Base-by-base conservation (phyloP, 1,140 invertebrate species). In the Ceratina calcarata region DNA sequence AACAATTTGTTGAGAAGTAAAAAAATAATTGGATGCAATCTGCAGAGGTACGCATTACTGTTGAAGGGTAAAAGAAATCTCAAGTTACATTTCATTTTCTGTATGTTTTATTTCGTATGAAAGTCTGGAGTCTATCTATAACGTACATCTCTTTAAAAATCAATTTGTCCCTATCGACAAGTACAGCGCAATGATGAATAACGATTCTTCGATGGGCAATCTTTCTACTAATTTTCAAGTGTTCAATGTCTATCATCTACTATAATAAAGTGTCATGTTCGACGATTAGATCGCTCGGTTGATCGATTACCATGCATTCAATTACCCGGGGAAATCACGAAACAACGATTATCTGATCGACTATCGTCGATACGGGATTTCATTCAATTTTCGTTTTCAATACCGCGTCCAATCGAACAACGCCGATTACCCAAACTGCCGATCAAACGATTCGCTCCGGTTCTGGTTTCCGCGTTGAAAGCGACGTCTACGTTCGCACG, bases 331-430 rank as follows among this genome's bases (percentile, higher is more conserved):
- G 49, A 37, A 74, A 53, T 62, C n/a, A 74, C 22, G 15, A 22
- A 74, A 20, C n/a, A 13, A 27, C 51, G 72, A 55, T 65, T 66
- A 66, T 66, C 24, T 57, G 61, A 68, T 24, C 15, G 27, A 2
- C 22, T 16, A 15, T n/a, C 12, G 18, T 27, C 27, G n/a, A 20
- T 4, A 8, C 24, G 10, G 16, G 20, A 27, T 49, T 24, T 16
- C 27, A 20, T 27, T 67, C 18, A 76, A 49, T 58, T 67, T 67
- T 45, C n/a, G 57, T 68, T 68, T 75, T 20, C 24, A 20, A n/a
- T n/a, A 22, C 1, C 49, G 2, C 7, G 37, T 58, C 64, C 22
- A 45, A 4, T 55, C 15, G 8, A 51, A 22, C 3, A 45, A 49
- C 24, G 45, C 32, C 8, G 20, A 70, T 61, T n/a, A 53, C 61